Conservation (phyloP, 2,797 vertebrate genomes). For the Heliangelus exortis region DNA sequence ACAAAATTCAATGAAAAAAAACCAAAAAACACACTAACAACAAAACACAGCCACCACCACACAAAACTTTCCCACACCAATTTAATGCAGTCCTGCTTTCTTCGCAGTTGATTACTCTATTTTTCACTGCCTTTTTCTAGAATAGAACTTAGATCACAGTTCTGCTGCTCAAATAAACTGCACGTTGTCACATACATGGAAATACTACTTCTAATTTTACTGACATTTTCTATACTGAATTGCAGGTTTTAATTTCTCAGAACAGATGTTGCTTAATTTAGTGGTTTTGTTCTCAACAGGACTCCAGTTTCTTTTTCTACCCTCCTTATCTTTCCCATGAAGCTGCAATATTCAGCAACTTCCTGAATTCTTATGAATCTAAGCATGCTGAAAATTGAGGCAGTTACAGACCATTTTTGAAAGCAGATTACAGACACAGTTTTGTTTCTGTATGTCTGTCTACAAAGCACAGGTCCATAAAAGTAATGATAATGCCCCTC, state of each 20-base stretch:
- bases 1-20: no score
- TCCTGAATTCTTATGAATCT: background rate
- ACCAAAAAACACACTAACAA: no score
- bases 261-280: background rate
- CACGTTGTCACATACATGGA: background rate
- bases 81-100: background rate
- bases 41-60: no score
- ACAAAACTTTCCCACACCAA: no score
- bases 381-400: background rate
- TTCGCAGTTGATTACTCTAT: background rate
- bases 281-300: background rate
- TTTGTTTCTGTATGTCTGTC: background rate
- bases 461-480: background rate
- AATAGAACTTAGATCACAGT: background rate
- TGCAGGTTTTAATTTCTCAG: background rate
- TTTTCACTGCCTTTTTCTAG: background rate
- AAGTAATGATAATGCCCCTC: background rate
- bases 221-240: background rate
- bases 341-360: background rate
- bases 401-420: background rate
- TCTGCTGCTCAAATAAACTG: background rate
- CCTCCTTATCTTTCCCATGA: background rate
- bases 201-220: background rate
- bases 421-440: background rate
- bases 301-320: background rate